Evolutionary conservation across 2,113 vertebrate genomes (phyloP).

Genomic region (Copsychus sechellarum): DNA sequence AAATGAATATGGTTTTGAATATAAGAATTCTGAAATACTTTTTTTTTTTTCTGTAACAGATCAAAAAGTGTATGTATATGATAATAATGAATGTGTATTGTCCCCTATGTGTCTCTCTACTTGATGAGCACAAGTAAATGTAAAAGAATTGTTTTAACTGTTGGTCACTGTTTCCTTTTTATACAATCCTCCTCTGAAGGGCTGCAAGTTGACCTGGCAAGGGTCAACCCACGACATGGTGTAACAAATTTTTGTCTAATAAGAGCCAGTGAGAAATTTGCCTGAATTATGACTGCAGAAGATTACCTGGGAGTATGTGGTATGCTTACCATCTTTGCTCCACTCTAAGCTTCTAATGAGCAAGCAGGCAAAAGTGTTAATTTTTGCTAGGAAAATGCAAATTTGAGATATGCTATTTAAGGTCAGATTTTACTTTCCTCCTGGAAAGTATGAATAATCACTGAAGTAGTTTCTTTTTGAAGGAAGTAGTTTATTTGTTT

Average conservation of each 20-base stretch:
- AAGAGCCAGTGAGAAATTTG: background rate
- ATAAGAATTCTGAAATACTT: background rate
- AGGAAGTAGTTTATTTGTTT: background rate
- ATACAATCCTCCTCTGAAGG: background rate
- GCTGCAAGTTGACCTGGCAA: background rate
- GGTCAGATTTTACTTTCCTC: background rate
- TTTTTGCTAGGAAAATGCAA: background rate
- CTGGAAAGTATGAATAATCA: background rate
- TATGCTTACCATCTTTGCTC: background rate
- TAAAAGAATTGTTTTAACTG: background rate
- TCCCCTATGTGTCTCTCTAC: background rate
- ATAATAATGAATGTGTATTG: background rate
- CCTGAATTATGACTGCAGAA: background rate
- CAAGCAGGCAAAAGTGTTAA: background rate
- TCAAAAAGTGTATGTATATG: background rate
- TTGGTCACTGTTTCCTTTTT: background rate
- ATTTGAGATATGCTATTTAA: background rate
- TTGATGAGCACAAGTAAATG: background rate
- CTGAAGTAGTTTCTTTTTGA: background rate
- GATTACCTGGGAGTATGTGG: background rate
- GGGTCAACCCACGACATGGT: background rate
- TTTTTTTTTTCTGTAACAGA: background rate
- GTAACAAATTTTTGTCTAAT: background rate
- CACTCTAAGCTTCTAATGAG: background rate
- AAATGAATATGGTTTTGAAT: background rate